phyloP scores from a whole-genome alignment of 2,888 invertebrate genomes.

The Drosophila niveifrons region DNA sequence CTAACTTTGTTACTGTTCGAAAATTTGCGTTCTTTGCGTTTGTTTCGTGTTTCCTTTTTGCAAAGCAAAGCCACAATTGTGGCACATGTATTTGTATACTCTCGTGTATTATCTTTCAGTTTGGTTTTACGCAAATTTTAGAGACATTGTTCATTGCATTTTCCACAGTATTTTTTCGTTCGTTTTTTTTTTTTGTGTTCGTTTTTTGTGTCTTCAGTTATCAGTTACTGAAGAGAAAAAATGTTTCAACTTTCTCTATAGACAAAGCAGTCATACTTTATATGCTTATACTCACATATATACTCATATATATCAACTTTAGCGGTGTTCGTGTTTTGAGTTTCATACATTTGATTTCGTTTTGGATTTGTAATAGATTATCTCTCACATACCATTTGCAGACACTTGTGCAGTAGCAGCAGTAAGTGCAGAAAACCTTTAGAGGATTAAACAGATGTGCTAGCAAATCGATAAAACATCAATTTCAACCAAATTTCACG shows the following conservation, averaged over 20 bases:
- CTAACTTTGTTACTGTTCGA: conserved; percentile 50
- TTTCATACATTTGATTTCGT: conserved; percentile 17
- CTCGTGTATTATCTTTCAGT: conserved; percentile 38
- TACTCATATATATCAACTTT: conserved; percentile 26
- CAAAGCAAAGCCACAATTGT: conserved; percentile 51
- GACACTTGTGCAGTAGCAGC: conserved; percentile 1
- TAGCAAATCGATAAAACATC: conserved; percentile 52
- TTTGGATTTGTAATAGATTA: conserved; percentile 32
- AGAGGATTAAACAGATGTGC: conserved; percentile 35
- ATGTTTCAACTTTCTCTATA: conserved; percentile 40
- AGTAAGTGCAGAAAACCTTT: conserved; percentile 18
- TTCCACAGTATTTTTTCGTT: conserved; percentile 9
- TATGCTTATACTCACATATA: conserved; percentile 32
- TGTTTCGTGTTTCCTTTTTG: conserved; percentile 40
- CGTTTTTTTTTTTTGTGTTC: conserved; percentile 6
- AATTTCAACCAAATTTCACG: conserved; percentile 31
- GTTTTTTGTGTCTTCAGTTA: conserved; percentile 23
- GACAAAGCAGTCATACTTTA: conserved; percentile 37
- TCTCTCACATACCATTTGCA: conserved; percentile 19
- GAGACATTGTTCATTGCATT: conserved; percentile 47
- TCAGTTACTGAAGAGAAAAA: conserved; percentile 23
- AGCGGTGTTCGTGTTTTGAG: conserved; percentile 38
- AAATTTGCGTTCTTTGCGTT: conserved; percentile 58
- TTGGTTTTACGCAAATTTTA: conserved; percentile 51
- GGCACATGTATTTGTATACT: conserved; percentile 47